Evolutionary conservation across 2,888 invertebrate genomes (phyloP).

Genomic region (Chromoteleia sp.): DNA sequence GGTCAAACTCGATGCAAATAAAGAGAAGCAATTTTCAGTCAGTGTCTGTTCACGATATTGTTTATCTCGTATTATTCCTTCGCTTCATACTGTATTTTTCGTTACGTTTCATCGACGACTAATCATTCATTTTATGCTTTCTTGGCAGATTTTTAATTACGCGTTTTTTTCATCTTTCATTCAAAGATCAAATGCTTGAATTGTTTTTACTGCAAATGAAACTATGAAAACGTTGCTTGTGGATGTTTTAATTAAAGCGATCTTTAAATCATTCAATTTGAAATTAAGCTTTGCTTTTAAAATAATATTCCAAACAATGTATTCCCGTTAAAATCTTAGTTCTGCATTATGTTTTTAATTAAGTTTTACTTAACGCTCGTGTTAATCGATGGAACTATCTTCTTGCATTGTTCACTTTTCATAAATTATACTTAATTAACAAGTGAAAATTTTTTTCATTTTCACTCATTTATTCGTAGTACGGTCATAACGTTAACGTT

Average conservation of each 20-base stretch:
- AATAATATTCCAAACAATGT: too few species aligned
- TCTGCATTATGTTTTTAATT: background rate
- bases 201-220: slow-evolving; percentile 5
- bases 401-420: background rate
- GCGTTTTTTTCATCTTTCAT: background rate
- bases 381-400: background rate
- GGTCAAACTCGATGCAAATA: slow-evolving; percentile 19
- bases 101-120: slow-evolving; percentile 8
- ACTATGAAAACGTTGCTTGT: background rate
- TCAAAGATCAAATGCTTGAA: background rate
- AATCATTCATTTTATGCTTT: slow-evolving; percentile 20
- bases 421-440: background rate
- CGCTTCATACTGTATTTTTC: too few species aligned
- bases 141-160: slow-evolving; percentile 37
- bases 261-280: too few species aligned
- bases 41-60: background rate
- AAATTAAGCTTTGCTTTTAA: too few species aligned
- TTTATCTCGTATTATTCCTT: slow-evolving; percentile 3
- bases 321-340: too few species aligned
- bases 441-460: background rate
- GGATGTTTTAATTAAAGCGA: background rate
- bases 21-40: slow-evolving; percentile 28
- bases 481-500: too few species aligned
- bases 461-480: background rate
- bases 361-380: background rate